phyloP scores from a whole-genome alignment of 2,888 invertebrate species.

The Augochlorella aurata region DNA sequence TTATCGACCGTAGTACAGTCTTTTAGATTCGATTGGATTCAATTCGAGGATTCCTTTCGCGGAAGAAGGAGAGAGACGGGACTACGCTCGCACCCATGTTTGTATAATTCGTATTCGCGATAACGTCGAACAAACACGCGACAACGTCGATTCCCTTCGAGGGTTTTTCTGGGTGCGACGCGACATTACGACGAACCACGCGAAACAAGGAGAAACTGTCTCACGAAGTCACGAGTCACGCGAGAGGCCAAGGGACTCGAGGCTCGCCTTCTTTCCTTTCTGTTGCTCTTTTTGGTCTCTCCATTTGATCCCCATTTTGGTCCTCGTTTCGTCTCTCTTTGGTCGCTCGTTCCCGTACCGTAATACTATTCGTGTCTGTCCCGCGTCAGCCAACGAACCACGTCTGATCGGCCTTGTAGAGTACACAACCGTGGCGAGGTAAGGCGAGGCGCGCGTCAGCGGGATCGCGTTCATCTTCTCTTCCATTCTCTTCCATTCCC shows the following conservation, averaged over 20 bases:
- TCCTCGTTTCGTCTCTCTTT: not conserved
- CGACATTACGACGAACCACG: not conserved
- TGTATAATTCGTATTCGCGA: not conserved
- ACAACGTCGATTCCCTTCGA: not conserved
- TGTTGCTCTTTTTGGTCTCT: not conserved
- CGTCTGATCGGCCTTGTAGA: not conserved
- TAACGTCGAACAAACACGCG: constrained; percentile 14
- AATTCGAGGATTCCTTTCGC: not conserved
- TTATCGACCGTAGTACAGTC: not conserved
- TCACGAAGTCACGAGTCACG: not conserved
- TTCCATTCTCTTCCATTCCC: not conserved
- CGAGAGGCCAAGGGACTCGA: not conserved
- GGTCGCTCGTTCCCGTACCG: not conserved
- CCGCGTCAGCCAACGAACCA: not conserved
- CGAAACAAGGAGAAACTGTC: not conserved
- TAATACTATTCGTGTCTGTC: not conserved
- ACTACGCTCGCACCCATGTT: not conserved
- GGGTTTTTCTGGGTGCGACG: not conserved
- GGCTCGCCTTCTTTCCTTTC: not conserved
- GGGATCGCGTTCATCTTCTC: not conserved
- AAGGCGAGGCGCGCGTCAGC: not conserved
- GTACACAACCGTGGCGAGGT: not conserved
- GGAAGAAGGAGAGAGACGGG: not conserved
- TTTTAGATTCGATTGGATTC: not conserved
- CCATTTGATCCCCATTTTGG: too few species aligned